Conservation (phyloP, 2,797 vertebrate genomes). For the Silurus lanzhouensis region DNA sequence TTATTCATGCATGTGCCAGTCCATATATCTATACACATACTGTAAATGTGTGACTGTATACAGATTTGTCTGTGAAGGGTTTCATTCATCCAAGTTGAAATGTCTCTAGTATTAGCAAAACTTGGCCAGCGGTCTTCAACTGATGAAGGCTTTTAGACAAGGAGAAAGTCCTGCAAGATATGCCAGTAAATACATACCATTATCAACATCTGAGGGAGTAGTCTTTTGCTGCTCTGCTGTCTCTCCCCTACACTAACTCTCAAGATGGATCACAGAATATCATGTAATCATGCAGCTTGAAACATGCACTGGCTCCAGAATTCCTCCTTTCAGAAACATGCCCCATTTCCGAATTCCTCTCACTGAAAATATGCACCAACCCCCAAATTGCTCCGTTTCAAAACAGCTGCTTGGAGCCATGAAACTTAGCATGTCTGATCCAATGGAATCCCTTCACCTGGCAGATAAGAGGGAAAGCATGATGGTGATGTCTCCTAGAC, state of each 20-base stretch:
- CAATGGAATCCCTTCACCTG: conserved; percentile 49
- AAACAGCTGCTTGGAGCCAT: conserved; percentile 35
- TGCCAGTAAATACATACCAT: background rate
- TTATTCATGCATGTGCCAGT: background rate
- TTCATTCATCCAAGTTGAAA: background rate
- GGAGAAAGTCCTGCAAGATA: background rate
- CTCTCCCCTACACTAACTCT: background rate
- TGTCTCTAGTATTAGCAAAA: background rate
- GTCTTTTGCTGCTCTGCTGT: background rate
- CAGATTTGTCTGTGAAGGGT: background rate
- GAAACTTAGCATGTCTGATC: conserved; percentile 35
- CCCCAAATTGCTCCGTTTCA: conserved; percentile 10
- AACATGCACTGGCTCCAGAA: conserved; percentile 16
- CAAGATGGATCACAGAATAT: background rate
- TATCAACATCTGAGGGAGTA: background rate
- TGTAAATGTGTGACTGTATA: background rate
- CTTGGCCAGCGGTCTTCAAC: background rate
- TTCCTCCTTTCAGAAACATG: conserved; percentile 30
- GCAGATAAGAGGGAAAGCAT: conserved; percentile 45
- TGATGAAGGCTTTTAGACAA: background rate
- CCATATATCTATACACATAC: background rate
- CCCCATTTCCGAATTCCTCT: conserved; percentile 31
- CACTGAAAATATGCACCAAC: background rate
- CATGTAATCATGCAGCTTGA: conserved; percentile 17
- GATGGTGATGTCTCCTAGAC: background rate